Conservation (phyloP, 2,888 invertebrate genomes). For the Hanleya hanleyi region DNA sequence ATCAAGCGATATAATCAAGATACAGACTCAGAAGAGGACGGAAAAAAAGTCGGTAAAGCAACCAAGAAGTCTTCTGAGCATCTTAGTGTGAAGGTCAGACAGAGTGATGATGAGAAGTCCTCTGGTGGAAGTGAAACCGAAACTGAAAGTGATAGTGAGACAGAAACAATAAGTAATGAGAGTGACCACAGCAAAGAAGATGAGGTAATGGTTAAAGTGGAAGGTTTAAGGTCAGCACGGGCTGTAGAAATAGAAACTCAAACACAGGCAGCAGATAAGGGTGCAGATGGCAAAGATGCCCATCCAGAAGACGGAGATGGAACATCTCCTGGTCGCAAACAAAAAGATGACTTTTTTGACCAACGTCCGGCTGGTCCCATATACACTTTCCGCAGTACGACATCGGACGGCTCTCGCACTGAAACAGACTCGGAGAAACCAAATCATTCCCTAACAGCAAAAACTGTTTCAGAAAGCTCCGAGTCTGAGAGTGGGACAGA, state of each 20-base stretch:
- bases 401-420: slow-evolving; percentile 1
- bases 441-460: neutral
- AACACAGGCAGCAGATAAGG: neutral
- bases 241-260: slow-evolving; percentile 4
- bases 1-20: neutral
- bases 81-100: neutral
- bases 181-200: neutral
- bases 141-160: neutral
- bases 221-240: neutral
- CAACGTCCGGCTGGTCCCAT: slow-evolving; percentile 12
- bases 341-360: slow-evolving; percentile 11
- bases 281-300: neutral
- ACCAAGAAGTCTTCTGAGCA: neutral
- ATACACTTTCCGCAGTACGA: neutral
- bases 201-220: neutral
- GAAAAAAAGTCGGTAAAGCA: neutral
- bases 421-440: slow-evolving; percentile 27
- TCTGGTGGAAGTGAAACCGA: neutral
- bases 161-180: neutral
- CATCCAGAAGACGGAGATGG: neutral
- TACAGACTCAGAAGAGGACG: neutral
- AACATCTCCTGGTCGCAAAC: neutral
- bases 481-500: neutral
- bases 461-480: neutral
- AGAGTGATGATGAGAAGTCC: neutral